These are phyloP conservation scores for Euplexia lucipara DNA, from an alignment of 2,888 invertebrate species.

Conservation along the genomic window DNA sequence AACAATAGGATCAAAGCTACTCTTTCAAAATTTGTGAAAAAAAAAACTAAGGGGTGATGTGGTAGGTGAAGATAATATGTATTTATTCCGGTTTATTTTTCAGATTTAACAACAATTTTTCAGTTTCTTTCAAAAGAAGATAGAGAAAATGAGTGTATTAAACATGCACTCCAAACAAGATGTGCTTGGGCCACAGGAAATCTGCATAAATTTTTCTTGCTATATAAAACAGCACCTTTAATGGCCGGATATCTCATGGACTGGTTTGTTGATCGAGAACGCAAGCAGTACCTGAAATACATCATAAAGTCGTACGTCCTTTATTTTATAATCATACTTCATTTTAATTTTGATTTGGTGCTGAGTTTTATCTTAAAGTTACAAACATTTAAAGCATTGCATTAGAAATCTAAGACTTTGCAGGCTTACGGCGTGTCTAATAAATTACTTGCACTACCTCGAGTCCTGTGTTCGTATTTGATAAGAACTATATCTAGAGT, in stretches of 20 bases:
- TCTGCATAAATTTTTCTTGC: conserved; percentile 97
- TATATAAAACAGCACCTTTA: conserved; percentile 97
- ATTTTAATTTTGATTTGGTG: conserved; percentile 34
- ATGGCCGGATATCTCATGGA: conserved; percentile 99
- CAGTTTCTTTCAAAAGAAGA: conserved; percentile 95
- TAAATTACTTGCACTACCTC: no score
- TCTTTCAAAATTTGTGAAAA: no score
- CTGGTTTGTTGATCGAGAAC: conserved; percentile 99
- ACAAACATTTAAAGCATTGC: no score
- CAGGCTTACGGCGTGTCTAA: no score
- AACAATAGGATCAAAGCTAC: no score
- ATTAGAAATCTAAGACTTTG: no score
- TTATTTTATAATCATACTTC: conserved; percentile 56
- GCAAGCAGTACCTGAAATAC: conserved; percentile 97
- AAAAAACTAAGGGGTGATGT: no score
- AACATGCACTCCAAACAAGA: conserved; percentile 96
- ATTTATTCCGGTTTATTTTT: conserved; percentile 71
- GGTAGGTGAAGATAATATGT: no score
- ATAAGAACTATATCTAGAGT: no score
- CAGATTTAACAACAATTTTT: conserved; percentile 98
- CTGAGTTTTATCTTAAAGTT: conserved; percentile 15
- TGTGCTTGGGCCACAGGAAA: conserved; percentile 98
- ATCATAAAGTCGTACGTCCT: conserved; percentile 99
- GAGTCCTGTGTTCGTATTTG: no score
- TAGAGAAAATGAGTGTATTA: conserved; percentile 95